Percentiles rank a stretch among this genome's conserved stretches.
Evolutionary conservation across 1,140 invertebrate genomes (phyloP).

Genomic region (Charaxes varanes): DNA sequence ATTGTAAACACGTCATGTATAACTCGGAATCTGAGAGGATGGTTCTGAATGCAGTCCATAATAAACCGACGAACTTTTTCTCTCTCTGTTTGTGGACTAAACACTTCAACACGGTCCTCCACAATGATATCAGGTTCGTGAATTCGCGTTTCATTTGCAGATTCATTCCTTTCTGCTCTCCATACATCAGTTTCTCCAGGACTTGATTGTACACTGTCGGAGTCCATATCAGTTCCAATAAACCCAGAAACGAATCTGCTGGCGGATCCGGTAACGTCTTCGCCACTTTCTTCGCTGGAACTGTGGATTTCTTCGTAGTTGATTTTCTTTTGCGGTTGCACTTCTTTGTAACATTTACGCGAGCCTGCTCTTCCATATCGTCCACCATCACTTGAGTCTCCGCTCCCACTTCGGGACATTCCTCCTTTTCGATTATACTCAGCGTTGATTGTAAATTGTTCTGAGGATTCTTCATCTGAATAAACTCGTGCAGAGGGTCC

Average conservation of each 20-base stretch:
- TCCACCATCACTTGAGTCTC: constrained; percentile 13
- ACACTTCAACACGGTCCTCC: constrained; percentile 13
- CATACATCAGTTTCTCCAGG: constrained; percentile 3
- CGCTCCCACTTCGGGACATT: constrained; percentile 3
- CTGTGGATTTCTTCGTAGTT: not conserved
- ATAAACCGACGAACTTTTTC: constrained; percentile 13
- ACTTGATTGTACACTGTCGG: constrained; percentile 1
- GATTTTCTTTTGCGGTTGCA: not conserved
- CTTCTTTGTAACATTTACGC: not conserved
- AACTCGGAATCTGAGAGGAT: constrained; percentile 15
- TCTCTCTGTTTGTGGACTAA: constrained; percentile 15
- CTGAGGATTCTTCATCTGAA: constrained; percentile 7
- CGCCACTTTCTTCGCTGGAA: constrained; percentile 3
- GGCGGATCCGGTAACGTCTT: not conserved
- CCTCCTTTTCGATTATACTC: constrained; percentile 9
- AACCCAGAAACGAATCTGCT: constrained; percentile 3
- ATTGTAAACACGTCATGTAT: constrained; percentile 18
- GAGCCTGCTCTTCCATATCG: constrained; percentile 7
- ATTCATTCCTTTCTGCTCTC: constrained; percentile 12
- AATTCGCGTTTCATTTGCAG: constrained; percentile 12
- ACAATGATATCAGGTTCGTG: constrained; percentile 12
- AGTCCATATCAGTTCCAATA: constrained; percentile 8
- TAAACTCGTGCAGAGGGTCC: constrained; percentile 1
- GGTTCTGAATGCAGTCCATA: constrained; percentile 17
- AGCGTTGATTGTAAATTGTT: constrained; percentile 6